Conservation (phyloP, 2,113 vertebrate species). For the Sclerurus mexicanus region DNA sequence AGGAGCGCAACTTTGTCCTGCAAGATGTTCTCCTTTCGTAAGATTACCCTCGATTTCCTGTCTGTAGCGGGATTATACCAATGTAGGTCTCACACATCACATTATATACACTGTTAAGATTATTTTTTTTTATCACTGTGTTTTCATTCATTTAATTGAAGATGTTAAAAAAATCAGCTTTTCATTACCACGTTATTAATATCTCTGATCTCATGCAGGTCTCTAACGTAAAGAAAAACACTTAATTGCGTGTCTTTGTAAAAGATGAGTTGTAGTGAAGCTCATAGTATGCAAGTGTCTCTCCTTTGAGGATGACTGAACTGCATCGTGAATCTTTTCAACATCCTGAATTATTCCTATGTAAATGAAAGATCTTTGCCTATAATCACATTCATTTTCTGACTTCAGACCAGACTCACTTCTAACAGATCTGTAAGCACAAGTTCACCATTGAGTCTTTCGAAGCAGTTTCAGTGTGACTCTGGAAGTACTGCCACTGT, state of each 20-base stretch:
- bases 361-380: not conserved
- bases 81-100: not conserved
- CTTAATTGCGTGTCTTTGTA: not conserved
- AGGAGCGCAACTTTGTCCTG: not conserved
- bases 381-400: not conserved
- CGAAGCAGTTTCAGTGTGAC: not conserved
- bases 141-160: not conserved
- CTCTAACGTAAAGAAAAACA: not conserved
- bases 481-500: not conserved
- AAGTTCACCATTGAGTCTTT: not conserved
- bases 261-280: not conserved
- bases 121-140: not conserved
- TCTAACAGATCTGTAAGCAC: not conserved
- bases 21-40: accelerated
- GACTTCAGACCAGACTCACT: not conserved
- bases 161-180: not conserved
- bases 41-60: not conserved
- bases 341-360: not conserved
- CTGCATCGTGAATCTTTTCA: not conserved
- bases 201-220: not conserved
- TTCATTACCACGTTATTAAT: not conserved
- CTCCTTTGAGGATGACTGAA: not conserved
- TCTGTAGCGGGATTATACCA: not conserved
- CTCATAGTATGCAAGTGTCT: not conserved
- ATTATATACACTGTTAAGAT: not conserved